phyloP scores from a whole-genome alignment of 2,888 invertebrate genomes.

The Aphidoletes aphidimyza region DNA sequence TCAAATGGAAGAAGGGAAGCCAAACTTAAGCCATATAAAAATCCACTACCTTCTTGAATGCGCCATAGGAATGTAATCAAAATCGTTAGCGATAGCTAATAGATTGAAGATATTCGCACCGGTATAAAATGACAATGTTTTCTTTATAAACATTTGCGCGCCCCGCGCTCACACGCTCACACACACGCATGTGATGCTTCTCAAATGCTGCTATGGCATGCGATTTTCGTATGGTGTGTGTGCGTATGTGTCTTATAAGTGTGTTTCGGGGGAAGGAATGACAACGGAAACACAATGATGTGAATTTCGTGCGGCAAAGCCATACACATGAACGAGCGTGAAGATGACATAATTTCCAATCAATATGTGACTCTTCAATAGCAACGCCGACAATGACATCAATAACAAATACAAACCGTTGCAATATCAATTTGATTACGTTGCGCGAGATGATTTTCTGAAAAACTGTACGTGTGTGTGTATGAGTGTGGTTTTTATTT shows the following conservation, averaged over 20 bases:
- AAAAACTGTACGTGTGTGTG: neutral
- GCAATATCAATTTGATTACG: slow-evolving; percentile 48
- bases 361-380: slow-evolving; percentile 50
- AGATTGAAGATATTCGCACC: slow-evolving; percentile 39
- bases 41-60: neutral
- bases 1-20: neutral
- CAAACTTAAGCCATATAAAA: slow-evolving; percentile 36
- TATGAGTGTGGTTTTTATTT: neutral
- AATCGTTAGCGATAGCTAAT: slow-evolving; percentile 50
- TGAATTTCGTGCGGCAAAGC: slow-evolving; percentile 10
- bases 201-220: slow-evolving; percentile 20
- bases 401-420: slow-evolving; percentile 40
- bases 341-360: slow-evolving; percentile 53
- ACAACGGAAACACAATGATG: neutral
- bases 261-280: too few relatives aligned
- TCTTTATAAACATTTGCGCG: slow-evolving; percentile 2
- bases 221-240: too few relatives aligned
- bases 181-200: neutral
- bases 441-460: slow-evolving; percentile 22
- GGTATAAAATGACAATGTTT: slow-evolving; percentile 52
- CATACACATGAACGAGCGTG: slow-evolving; percentile 51
- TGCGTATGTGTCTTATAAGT: too few relatives aligned
- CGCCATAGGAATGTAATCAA: slow-evolving; percentile 43
- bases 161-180: too few relatives aligned
- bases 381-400: slow-evolving; percentile 1